Evolutionary conservation across 2,888 invertebrate species (phyloP).

Genomic region (Rhogogaster chlorosoma): DNA sequence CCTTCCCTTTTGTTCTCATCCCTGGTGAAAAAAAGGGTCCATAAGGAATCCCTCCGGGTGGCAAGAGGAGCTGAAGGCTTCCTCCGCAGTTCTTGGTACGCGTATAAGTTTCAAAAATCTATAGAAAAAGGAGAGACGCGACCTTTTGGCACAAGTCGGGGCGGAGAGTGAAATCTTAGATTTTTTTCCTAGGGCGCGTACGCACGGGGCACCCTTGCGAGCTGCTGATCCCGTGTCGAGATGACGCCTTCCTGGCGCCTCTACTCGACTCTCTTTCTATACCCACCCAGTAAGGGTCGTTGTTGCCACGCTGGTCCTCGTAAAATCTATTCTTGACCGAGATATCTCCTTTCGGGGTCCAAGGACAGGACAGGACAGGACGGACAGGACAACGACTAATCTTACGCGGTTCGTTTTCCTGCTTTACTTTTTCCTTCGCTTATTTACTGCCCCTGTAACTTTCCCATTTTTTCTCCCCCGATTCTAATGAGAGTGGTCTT

Average conservation of each 20-base stretch:
- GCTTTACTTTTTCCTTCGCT: background rate
- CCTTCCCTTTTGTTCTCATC: background rate
- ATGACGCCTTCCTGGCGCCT: slow-evolving; percentile 75
- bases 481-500: background rate
- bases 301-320: slow-evolving; percentile 56
- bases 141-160: background rate
- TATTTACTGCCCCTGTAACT: background rate
- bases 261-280: background rate
- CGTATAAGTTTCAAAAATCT: background rate
- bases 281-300: slow-evolving; percentile 56
- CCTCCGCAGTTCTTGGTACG: background rate
- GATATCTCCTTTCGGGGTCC: slow-evolving; percentile 45
- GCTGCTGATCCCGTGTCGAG: slow-evolving; percentile 72
- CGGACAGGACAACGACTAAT: background rate
- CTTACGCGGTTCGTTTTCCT: background rate
- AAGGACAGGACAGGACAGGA: slow-evolving; percentile 29
- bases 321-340: slow-evolving; percentile 60
- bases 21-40: background rate
- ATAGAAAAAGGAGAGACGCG: background rate
- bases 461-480: background rate
- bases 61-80: background rate
- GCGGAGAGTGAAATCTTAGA: slow-evolving; percentile 42
- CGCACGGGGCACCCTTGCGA: slow-evolving; percentile 63
- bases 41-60: background rate
- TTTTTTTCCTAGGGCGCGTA: slow-evolving; percentile 56